Evolutionary conservation across 64 coral and sea anemone species (phyloP), one percentile per base, ranked within the genome.

Genomic region (Montipora cactus): DNA sequence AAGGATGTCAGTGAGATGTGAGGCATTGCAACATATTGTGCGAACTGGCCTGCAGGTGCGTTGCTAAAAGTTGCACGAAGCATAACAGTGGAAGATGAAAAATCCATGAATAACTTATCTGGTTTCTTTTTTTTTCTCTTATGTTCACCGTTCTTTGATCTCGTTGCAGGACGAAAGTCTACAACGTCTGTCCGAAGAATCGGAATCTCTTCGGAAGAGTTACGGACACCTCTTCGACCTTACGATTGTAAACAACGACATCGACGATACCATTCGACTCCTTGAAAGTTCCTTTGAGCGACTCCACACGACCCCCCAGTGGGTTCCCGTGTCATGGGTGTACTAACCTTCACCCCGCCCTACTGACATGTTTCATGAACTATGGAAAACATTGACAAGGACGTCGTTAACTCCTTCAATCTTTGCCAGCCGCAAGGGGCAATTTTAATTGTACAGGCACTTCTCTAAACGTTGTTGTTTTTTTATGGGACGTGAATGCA

Each of bases 321-420:
- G 96, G 96, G 96, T 97, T 25, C 96, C 96, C 4, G 85, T 97
- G 58, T 92, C 77, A 74, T 97, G 96, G 96, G 94, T 97, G 28
- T 97, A 97, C 78, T 97, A 48, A 92, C 12, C 51, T 44, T 4
- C 49, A 8, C 71, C 8, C 48, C 70, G 49, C 12, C 14, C 71
- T 7, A 53, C 87, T 20, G 4, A n/a, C 53, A 74, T 53, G 19
- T 7, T 62, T 74, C 84, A 52, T 47, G 47, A 14, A 88, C 16
- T 14, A 72, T 86, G 9, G 8, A 23, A 82, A 12, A 14, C 9
- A 7, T 19, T 72, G 61, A 71, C 47, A n/a, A 59, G 52, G n/a
- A 81, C 79, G 19, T 82, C 80, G 19, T 23, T 64, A 66, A 57
- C 44, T 23, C 53, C 4, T 57, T 82, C 55, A 20, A 9, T 46